Percentiles rank a stretch among this genome's conserved stretches.
Evolutionary conservation across 2,888 invertebrate genomes (phyloP).

Genomic region (Choristoneura rosaceana): DNA sequence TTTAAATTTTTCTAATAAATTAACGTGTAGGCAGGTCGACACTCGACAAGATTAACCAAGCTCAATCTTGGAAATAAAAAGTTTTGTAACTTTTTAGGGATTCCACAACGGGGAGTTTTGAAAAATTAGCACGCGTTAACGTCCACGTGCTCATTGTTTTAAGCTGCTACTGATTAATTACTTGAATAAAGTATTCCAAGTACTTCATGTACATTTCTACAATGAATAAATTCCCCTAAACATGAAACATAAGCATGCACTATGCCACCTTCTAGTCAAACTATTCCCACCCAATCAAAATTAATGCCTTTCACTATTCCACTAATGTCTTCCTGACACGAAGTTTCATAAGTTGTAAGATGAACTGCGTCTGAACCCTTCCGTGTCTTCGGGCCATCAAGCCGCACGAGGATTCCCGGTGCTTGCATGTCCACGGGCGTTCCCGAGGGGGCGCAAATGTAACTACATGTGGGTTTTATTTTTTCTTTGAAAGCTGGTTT

Average conservation of each 20-base stretch:
- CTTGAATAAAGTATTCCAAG: not conserved
- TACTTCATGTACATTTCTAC: too few species aligned
- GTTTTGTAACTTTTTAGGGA: conserved; percentile 9
- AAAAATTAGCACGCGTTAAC: not conserved
- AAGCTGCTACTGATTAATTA: not conserved
- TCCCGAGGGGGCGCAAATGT: conserved; percentile 20
- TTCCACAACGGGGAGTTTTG: conserved; percentile 6
- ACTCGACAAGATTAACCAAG: too few species aligned
- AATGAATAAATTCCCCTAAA: not conserved
- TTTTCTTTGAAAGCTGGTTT: not conserved
- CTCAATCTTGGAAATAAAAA: conserved; percentile 12
- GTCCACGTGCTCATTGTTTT: not conserved
- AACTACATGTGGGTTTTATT: not conserved
- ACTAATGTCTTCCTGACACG: conserved; percentile 32
- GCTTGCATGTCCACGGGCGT: conserved; percentile 32
- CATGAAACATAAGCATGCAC: not conserved
- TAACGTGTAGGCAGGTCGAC: too few species aligned
- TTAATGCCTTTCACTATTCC: conserved; percentile 13
- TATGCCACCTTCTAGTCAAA: not conserved
- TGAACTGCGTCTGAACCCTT: conserved; percentile 26
- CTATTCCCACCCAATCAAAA: conserved; percentile 20
- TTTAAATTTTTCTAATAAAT: too few species aligned
- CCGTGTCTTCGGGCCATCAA: conserved; percentile 30
- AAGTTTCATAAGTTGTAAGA: conserved; percentile 12
- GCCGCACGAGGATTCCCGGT: conserved; percentile 2